phyloP scores from a whole-genome alignment of 2,888 invertebrate genomes.

The Ptychoptera contaminata region DNA sequence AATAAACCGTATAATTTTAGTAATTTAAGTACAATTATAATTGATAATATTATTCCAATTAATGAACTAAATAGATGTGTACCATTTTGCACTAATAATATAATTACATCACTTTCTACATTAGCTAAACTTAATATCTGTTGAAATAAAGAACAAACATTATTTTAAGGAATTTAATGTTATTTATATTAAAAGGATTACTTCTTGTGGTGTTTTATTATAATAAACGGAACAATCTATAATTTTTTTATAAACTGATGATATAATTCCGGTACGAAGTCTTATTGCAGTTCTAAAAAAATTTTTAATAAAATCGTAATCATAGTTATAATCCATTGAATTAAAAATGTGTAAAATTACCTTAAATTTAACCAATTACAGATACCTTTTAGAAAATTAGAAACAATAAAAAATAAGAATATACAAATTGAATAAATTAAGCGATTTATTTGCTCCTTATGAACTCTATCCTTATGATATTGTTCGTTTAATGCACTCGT shows the following conservation, averaged over 20 bases:
- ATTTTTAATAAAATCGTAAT: background rate
- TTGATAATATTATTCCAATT: conserved; percentile 5
- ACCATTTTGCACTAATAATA: conserved; percentile 5
- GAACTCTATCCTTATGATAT: background rate
- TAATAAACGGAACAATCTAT: conserved; percentile 8
- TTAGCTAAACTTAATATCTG: conserved; percentile 1
- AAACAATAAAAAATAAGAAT: conserved; percentile 4
- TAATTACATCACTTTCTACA: conserved; percentile 8
- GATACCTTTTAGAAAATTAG: conserved; percentile 5
- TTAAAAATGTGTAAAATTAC: background rate
- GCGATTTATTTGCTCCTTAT: background rate
- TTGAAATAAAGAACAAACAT: background rate
- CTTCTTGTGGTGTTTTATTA: conserved; percentile 7
- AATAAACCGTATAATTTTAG: conserved; percentile 7
- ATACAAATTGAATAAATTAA: background rate
- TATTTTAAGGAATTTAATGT: background rate
- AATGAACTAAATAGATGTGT: conserved; percentile 7
- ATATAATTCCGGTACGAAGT: conserved; percentile 7
- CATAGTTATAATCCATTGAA: background rate
- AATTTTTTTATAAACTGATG: conserved; percentile 7
- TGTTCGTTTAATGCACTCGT: background rate
- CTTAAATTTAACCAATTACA: conserved; percentile 9
- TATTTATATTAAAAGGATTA: background rate
- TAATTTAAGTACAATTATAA: conserved; percentile 3
- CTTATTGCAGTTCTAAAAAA: conserved; percentile 6